These are phyloP conservation scores for Athene noctua DNA, from an alignment of 2,113 vertebrate species.

Conservation along the genomic window DNA sequence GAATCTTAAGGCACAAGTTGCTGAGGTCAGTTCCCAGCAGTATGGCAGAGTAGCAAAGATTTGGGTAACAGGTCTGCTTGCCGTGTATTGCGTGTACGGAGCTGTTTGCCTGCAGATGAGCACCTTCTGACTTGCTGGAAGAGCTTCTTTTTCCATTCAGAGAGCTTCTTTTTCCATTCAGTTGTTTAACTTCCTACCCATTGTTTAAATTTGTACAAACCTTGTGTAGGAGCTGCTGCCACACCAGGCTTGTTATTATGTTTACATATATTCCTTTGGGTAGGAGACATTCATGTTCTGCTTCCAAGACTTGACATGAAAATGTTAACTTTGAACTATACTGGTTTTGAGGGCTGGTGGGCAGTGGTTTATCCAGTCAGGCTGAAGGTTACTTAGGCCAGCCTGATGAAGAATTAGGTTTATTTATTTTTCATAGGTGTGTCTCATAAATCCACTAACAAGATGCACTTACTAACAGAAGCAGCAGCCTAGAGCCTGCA, in stretches of 20 bases:
- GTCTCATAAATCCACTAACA: slow-evolving; percentile 61
- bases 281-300: slow-evolving; percentile 35
- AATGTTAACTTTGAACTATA: slow-evolving; percentile 24
- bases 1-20: neutral
- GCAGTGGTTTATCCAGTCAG: slow-evolving; percentile 17
- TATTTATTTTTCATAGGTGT: slow-evolving; percentile 63
- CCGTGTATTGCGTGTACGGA: neutral
- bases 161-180: slow-evolving; percentile 53
- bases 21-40: slow-evolving; percentile 14
- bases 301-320: slow-evolving; percentile 59
- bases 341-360: slow-evolving; percentile 49
- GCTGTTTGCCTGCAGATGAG: slow-evolving; percentile 3
- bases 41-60: slow-evolving; percentile 5
- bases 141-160: slow-evolving; percentile 55
- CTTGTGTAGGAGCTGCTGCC: slow-evolving; percentile 54
- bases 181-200: slow-evolving; percentile 24
- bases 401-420: slow-evolving; percentile 53
- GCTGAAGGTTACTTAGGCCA: slow-evolving; percentile 41
- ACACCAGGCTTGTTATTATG: slow-evolving; percentile 14
- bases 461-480: slow-evolving; percentile 68
- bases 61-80: slow-evolving; percentile 1
- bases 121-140: slow-evolving; percentile 57
- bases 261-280: slow-evolving; percentile 58
- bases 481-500: slow-evolving; percentile 43
- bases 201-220: slow-evolving; percentile 37